Percentiles rank a stretch among this genome's conserved stretches.
phyloP scores from a whole-genome alignment of 1,140 invertebrate species.

The Drosophila hydei region DNA sequence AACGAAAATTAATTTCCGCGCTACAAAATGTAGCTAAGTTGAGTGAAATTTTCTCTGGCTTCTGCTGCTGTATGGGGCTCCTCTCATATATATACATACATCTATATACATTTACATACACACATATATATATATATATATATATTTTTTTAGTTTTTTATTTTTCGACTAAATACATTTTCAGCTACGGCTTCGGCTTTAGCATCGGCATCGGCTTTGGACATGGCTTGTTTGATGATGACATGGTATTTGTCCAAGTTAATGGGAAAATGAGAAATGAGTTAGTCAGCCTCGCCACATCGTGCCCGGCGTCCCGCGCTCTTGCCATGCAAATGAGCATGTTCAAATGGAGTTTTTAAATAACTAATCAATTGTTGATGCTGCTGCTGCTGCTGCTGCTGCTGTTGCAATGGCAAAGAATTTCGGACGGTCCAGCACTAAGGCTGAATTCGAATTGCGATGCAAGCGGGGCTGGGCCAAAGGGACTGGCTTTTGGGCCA shows the following conservation, averaged over 20 bases:
- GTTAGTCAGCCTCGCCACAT: slow-evolving; percentile 14
- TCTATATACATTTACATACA: background rate
- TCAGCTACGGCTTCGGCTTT: slow-evolving; percentile 12
- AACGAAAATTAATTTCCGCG: slow-evolving; percentile 51
- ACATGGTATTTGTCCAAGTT: slow-evolving; percentile 64
- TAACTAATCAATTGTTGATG: slow-evolving; percentile 60
- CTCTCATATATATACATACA: background rate
- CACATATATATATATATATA: slow-evolving; percentile 4
- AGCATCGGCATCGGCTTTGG: slow-evolving; percentile 14
- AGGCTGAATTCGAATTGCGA: no score
- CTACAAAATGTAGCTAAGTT: slow-evolving; percentile 48
- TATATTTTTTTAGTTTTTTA: background rate
- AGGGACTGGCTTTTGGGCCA: slow-evolving; percentile 12
- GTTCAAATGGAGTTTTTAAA: slow-evolving; percentile 63
- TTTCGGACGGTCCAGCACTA: slow-evolving; percentile 9
- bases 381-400: slow-evolving; percentile 25
- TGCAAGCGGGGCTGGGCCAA: background rate
- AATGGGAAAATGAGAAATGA: slow-evolving; percentile 64
- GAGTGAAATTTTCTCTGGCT: slow-evolving; percentile 33
- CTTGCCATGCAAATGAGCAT: slow-evolving; percentile 22
- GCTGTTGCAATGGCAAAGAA: slow-evolving; percentile 28
- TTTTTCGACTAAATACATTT: slow-evolving; percentile 14
- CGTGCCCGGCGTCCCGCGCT: background rate
- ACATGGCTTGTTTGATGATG: slow-evolving; percentile 59
- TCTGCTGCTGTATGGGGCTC: slow-evolving; percentile 5